Evolutionary conservation across 64 coral and sea anemone genomes (phyloP).

Genomic region (Anthopleura sola): DNA sequence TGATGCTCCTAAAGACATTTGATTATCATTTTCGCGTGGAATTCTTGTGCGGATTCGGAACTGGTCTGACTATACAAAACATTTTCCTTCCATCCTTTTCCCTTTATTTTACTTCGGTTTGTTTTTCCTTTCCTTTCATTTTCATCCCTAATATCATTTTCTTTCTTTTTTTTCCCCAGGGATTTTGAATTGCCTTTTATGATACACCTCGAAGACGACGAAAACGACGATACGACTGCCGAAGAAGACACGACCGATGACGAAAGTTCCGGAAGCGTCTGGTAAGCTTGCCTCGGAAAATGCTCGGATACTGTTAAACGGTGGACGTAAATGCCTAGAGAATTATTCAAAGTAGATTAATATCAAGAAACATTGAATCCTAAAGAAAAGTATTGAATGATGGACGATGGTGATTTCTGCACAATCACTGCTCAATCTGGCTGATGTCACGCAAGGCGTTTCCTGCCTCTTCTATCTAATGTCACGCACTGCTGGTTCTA

Average conservation of each 20-base stretch:
- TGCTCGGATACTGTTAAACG: not conserved
- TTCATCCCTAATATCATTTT: not conserved
- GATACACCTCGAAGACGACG: constrained; percentile 13
- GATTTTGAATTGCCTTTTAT: not conserved
- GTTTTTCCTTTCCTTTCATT: not conserved
- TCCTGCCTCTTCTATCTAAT: not conserved
- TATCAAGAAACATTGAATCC: not conserved
- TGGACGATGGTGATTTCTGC: not conserved
- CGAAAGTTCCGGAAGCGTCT: not conserved
- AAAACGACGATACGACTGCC: constrained; percentile 18
- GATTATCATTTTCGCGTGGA: too few relatives aligned
- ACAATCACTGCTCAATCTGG: not conserved
- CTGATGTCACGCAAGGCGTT: not conserved
- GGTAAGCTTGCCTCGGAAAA: not conserved
- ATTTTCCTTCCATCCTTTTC: not conserved
- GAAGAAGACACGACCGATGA: constrained; percentile 13
- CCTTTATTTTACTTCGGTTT: too few relatives aligned
- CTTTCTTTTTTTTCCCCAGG: not conserved
- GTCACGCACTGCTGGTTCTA: too few relatives aligned
- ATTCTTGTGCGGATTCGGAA: too few relatives aligned
- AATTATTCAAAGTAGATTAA: not conserved
- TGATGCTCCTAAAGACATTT: too few relatives aligned
- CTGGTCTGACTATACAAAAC: too few relatives aligned
- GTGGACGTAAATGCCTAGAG: not conserved
- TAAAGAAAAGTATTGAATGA: not conserved